These are phyloP conservation scores for Drosophila mimica DNA, from an alignment of 2,888 invertebrate genomes.

Conservation along the genomic window DNA sequence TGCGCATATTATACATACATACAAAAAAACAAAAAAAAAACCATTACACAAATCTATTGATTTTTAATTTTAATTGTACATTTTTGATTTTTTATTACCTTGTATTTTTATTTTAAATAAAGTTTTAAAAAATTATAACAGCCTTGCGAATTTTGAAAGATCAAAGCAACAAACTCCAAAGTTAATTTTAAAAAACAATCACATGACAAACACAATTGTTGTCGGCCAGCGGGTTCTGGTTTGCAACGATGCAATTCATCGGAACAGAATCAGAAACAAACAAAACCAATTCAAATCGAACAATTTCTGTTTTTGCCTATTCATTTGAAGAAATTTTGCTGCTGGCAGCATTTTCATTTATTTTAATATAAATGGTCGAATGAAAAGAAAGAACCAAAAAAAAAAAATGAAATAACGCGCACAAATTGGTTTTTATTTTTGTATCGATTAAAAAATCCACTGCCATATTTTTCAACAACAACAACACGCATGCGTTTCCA, in stretches of 20 bases:
- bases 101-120: constrained; percentile 79
- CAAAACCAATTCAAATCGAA: constrained; percentile 18
- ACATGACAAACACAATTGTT: constrained; percentile 39
- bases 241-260: constrained; percentile 49
- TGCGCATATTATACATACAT: constrained; percentile 59
- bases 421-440: constrained; percentile 58
- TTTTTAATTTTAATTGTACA: constrained; percentile 76
- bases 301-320: constrained; percentile 50
- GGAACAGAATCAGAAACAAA: constrained; percentile 20
- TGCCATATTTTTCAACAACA: constrained; percentile 56
- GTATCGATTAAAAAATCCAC: constrained; percentile 69
- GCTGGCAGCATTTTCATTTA: constrained; percentile 66
- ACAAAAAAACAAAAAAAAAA: constrained; percentile 34
- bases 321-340: constrained; percentile 57
- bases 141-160: constrained; percentile 40
- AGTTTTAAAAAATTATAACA: constrained; percentile 72
- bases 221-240: constrained; percentile 71
- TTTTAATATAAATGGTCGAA: constrained; percentile 15
- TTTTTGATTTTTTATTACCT: constrained; percentile 76
- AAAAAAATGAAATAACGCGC: constrained; percentile 27
- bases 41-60: constrained; percentile 68
- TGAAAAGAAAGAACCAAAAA: neutral
- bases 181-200: constrained; percentile 12
- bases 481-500: constrained; percentile 50
- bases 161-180: constrained; percentile 24